Base-by-base conservation (phyloP, 1,140 invertebrate genomes). In the Drosophila burlai region DNA sequence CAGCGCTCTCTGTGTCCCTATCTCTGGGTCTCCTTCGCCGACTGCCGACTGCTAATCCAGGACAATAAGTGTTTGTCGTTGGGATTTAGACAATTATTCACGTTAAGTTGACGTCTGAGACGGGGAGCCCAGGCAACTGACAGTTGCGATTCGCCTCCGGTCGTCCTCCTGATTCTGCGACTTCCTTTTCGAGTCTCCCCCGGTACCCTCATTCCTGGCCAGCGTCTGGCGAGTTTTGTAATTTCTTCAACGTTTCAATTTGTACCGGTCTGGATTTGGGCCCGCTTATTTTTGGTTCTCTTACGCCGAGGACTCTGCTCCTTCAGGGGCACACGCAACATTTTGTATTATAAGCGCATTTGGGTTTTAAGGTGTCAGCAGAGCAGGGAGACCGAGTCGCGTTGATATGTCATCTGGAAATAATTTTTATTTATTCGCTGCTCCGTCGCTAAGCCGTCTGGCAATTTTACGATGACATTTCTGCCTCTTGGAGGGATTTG, bases 31-130 rank as follows among this genome's bases (percentile, higher is more conserved):
- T 47, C 74, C 42, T 62, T 38, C 60, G 65, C 62, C 73, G 76
- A 77, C 84, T 79, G 82, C 78, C 82, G 24, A 24, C 24, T 90
- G 86, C 85, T 90, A 90, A 90, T 90, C 85, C 85, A 91, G 85
- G 85, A 90, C 85, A 90, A 90, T 90, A 90, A 90, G 85, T 90
- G 85, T 90, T 90, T 90, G 85, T 90, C 85, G 86, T 90, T 91
- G 85, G 85, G 85, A 90, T 90, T 90, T 90, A 86, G 85, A 90
- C 85, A 90, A 90, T 90, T 90, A 90, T 90, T 90, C 85, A 90
- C 85, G 85, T 90, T 90, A 90, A 90, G 85, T 90, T 91, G 85
- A 90, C 85, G 86, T 85, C 86, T 91, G 85, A 90, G 85, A 74
- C 76, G 86, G 85, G 85, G 57, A 66, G 78, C 85, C 69, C 78